Percentiles rank a stretch among this genome's conserved stretches.
Conservation (phyloP, 2,888 invertebrate genomes). For the Melanostoma mellinum region DNA sequence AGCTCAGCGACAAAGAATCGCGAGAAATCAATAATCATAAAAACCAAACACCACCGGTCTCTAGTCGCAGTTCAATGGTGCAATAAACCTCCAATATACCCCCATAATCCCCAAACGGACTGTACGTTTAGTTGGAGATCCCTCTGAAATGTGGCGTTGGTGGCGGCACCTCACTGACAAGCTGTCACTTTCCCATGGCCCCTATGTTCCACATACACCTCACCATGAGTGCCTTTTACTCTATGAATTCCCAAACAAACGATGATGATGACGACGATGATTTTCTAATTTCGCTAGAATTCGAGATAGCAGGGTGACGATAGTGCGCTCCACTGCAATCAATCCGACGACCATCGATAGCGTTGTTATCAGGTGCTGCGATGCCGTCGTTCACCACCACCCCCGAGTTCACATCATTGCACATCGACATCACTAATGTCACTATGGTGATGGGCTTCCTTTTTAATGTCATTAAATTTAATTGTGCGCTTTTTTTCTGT, state of each 20-base stretch:
- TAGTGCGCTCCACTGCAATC: slow-evolving; percentile 64
- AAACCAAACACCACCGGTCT: slow-evolving; percentile 58
- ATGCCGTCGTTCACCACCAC: slow-evolving; percentile 46
- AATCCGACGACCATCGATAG: slow-evolving; percentile 63
- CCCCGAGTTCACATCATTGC: slow-evolving; percentile 56
- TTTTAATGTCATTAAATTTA: slow-evolving; percentile 71
- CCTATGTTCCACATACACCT: background rate
- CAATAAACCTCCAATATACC: slow-evolving; percentile 70
- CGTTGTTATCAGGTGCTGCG: slow-evolving; percentile 68
- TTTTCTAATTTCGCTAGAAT: slow-evolving; percentile 68
- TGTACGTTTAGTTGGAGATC: slow-evolving; percentile 27
- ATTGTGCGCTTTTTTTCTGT: slow-evolving; percentile 55
- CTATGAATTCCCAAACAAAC: slow-evolving; percentile 32
- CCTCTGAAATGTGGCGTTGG: slow-evolving; percentile 53
- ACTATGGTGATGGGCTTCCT: slow-evolving; percentile 59
- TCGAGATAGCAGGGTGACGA: slow-evolving; percentile 63
- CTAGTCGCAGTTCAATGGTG: slow-evolving; percentile 66
- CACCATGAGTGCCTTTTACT: slow-evolving; percentile 2
- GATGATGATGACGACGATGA: slow-evolving; percentile 67
- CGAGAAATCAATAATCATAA: slow-evolving; percentile 68
- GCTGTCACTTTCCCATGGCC: slow-evolving; percentile 66
- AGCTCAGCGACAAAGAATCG: slow-evolving; percentile 36
- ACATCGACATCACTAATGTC: slow-evolving; percentile 54
- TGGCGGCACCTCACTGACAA: slow-evolving; percentile 59
- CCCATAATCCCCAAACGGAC: slow-evolving; percentile 62